Conservation (phyloP, 92 coral and sea anemone genomes). For the Nematostella vectensis region DNA sequence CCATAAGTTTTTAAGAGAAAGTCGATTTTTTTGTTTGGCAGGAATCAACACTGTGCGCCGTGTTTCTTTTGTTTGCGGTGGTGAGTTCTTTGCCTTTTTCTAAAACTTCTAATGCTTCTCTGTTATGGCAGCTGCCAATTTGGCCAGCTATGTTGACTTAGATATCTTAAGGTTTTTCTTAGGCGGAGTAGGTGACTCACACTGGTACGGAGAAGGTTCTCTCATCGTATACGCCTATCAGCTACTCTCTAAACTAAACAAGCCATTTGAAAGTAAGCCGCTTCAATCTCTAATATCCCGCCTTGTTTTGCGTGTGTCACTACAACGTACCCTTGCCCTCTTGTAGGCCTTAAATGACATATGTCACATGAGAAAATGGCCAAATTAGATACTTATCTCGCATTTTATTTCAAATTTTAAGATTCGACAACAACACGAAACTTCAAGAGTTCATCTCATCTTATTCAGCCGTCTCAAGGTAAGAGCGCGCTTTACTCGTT, state of each 20-base stretch:
- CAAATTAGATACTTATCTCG: slow-evolving; percentile 54
- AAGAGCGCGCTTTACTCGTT: too few species aligned
- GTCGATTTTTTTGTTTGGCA: slow-evolving; percentile 58
- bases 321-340: background rate
- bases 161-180: slow-evolving; percentile 27
- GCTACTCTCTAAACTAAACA: background rate
- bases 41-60: slow-evolving; percentile 45
- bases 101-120: slow-evolving; percentile 60
- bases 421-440: slow-evolving; percentile 16
- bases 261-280: background rate
- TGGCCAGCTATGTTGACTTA: slow-evolving; percentile 64
- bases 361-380: slow-evolving; percentile 51
- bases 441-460: background rate
- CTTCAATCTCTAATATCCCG: too few species aligned
- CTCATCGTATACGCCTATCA: background rate
- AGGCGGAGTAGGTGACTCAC: slow-evolving; percentile 10
- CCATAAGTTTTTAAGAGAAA: slow-evolving; percentile 71
- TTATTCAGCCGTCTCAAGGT: too few species aligned
- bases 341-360: slow-evolving; percentile 42
- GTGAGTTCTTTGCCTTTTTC: slow-evolving; percentile 42
- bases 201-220: slow-evolving; percentile 1
- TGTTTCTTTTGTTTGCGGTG: slow-evolving; percentile 41
- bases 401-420: slow-evolving; percentile 15
- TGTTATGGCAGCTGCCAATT: slow-evolving; percentile 72
- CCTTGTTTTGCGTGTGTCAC: too few species aligned